Evolutionary conservation across 2,797 vertebrate species (phyloP).

Genomic region (Xenentodon cancila): DNA sequence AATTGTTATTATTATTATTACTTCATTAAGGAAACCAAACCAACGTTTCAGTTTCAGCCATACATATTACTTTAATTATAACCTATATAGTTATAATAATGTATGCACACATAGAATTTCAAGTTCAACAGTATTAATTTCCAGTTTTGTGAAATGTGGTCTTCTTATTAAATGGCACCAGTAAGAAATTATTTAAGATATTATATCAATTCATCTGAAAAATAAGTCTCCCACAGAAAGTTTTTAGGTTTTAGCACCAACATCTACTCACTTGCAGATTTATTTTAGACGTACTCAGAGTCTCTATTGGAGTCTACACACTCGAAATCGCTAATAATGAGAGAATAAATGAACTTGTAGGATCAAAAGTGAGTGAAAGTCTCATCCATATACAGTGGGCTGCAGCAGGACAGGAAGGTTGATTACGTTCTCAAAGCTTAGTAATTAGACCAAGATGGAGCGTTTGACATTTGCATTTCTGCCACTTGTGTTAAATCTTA

Average conservation of each 20-base stretch:
- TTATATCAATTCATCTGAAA: constrained; percentile 10
- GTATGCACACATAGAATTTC: no score
- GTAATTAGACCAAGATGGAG: not conserved
- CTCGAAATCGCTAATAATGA: constrained; percentile 14
- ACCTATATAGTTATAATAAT: no score
- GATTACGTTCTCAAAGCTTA: constrained; percentile 11
- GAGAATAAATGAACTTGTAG: constrained; percentile 12
- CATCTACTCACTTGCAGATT: constrained; percentile 3
- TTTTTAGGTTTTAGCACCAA: not conserved
- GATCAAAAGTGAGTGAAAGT: constrained; percentile 29
- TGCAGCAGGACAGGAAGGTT: constrained; percentile 18
- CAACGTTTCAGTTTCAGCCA: no score
- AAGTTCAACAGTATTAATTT: no score
- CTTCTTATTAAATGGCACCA: no score
- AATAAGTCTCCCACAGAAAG: not conserved
- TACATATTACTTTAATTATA: no score
- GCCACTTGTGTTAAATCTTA: constrained; percentile 22
- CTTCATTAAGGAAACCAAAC: no score
- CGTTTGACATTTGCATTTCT: constrained; percentile 6
- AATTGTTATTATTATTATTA: no score
- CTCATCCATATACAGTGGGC: constrained; percentile 1
- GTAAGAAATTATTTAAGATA: constrained; percentile 9
- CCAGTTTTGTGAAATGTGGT: no score
- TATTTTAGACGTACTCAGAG: constrained; percentile 20
- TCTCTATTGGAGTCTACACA: constrained; percentile 4